Conservation (phyloP, 2,113 vertebrate genomes). For the Hypanus sabinus region DNA sequence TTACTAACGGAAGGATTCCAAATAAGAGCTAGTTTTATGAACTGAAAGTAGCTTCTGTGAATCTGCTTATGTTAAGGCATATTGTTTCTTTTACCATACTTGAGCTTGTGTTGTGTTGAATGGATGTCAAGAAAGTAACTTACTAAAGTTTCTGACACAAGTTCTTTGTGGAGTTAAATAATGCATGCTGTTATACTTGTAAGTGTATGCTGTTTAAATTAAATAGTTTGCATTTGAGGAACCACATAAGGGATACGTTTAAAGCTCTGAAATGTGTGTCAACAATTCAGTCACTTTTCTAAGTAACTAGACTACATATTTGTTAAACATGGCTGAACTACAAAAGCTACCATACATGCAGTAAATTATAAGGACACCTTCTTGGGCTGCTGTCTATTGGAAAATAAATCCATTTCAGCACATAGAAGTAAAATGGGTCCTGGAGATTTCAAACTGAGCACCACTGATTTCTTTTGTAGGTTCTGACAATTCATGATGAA, state of each 20-base stretch:
- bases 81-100: not conserved
- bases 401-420: not conserved
- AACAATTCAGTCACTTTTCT: not conserved
- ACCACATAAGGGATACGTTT: not conserved
- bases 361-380: not conserved
- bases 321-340: not conserved
- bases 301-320: not conserved
- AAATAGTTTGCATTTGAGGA: not conserved
- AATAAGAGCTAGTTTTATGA: not conserved
- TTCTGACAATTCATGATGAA: not conserved
- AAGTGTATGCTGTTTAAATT: constrained; percentile 28
- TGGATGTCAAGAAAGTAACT: constrained; percentile 19
- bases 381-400: not conserved
- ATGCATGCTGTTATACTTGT: constrained; percentile 4
- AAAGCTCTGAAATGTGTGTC: not conserved
- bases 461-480: not conserved
- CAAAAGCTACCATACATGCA: not conserved
- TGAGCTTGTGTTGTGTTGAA: not conserved
- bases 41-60: not conserved
- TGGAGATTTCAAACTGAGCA: not conserved
- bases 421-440: not conserved
- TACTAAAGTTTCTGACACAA: constrained; percentile 31
- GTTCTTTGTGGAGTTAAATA: constrained; percentile 16
- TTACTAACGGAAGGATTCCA: not conserved
- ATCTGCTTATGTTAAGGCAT: not conserved